These are phyloP conservation scores for Peromyscus polionotus DNA, from an alignment of 2,113 vertebrate genomes.

Conservation along the genomic window DNA sequence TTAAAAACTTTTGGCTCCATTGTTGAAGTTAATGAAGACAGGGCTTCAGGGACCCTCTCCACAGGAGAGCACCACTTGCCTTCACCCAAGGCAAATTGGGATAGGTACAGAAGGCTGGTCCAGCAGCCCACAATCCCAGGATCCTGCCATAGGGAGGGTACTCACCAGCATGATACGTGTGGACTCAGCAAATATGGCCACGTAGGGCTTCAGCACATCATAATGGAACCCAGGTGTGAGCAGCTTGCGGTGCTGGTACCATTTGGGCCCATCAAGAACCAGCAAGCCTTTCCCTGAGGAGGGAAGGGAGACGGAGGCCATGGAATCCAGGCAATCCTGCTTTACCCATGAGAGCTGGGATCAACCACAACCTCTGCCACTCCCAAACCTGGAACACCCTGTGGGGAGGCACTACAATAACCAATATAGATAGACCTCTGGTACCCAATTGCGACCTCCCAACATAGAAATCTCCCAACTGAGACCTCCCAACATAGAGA, in stretches of 20 bases:
- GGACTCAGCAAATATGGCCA: slow-evolving; percentile 89
- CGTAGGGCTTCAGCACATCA: slow-evolving; percentile 92
- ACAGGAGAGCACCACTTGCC: background rate
- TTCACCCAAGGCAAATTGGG: background rate
- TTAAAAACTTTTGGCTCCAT: background rate
- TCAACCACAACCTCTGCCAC: background rate
- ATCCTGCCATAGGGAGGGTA: background rate
- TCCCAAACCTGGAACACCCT: background rate
- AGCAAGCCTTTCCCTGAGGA: slow-evolving; percentile 92
- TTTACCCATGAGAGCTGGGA: background rate
- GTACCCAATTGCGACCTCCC: background rate
- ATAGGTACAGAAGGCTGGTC: background rate
- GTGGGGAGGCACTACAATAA: background rate
- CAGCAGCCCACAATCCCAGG: background rate
- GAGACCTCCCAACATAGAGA: background rate
- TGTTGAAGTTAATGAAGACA: background rate
- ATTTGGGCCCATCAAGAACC: slow-evolving; percentile 89
- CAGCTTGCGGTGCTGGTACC: slow-evolving; percentile 93
- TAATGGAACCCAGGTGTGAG: slow-evolving; percentile 95
- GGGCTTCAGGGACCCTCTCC: background rate
- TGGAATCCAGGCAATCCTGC: background rate
- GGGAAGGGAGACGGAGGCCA: background rate
- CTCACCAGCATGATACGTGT: slow-evolving; percentile 92
- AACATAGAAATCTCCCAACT: background rate
- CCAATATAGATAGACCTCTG: background rate